Evolutionary conservation across 1,140 invertebrate genomes (phyloP), one percentile per base, ranked within the genome.

Genomic region (Vanessa tameamea): DNA sequence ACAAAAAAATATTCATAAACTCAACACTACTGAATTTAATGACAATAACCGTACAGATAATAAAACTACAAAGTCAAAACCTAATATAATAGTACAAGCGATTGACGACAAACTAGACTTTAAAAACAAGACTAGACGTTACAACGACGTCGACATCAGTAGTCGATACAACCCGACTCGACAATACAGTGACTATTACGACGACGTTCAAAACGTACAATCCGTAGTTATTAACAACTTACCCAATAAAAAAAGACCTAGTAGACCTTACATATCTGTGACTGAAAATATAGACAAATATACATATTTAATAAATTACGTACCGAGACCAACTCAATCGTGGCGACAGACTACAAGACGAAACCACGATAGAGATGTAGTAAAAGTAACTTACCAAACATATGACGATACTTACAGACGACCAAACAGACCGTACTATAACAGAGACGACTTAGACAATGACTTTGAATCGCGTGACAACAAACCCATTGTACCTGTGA

Each of bases 101-200:
- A 91, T 92, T 79, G 87, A 94, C 73, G 93, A 94, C 69, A 94
- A 94, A 92, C 83, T 94, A 47, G 93, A 94, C 85, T 94, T 94
- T 87, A 92, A 84, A 80, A 90, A 89, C 69, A 93, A 90, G 82
- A 91, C 78, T 64, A 80, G 86, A 89, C 83, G 87, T 59, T 89
- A 84, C 55, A 84, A 82, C 47, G 83, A 91, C 77, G 74, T 81
- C 75, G 78, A 86, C 72, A 72, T 73, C 16, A 79, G 89, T 59
- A 78, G 79, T 50, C 67, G 84, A 82, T 79, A 82, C 50, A 83
- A 82, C 69, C 69, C 80, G 43, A 81, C 80, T 53, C 78, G 77
- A 76, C 82, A 78, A 64, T 88, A 91, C 75, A 87, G 88, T 57
- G 86, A 92, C 65, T 85, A 88, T 51, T 84, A 89, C 20, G 82